Evolutionary conservation across 2,888 invertebrate genomes (phyloP).

Genomic region (Hypomecis punctinalis): DNA sequence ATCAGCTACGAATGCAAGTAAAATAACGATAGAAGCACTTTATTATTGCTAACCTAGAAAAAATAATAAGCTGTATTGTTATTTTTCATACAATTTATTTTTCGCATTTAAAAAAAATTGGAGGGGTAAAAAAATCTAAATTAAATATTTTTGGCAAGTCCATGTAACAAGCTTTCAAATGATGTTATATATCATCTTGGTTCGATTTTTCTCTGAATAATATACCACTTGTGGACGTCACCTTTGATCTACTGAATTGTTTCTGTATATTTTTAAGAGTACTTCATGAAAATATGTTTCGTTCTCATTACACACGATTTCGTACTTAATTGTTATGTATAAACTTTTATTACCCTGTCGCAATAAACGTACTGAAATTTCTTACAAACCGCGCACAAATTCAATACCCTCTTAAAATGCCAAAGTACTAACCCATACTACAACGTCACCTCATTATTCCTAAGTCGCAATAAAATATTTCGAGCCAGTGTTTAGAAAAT

Average conservation of each 20-base stretch:
- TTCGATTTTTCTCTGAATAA: too few species aligned
- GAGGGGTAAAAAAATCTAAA: too few species aligned
- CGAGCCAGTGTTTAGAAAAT: neutral
- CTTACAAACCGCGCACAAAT: neutral
- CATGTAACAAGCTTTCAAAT: too few species aligned
- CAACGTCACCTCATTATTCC: conserved; percentile 3
- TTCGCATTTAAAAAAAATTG: too few species aligned
- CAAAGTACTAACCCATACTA: neutral
- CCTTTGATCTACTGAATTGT: conserved; percentile 3
- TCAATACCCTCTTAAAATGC: neutral
- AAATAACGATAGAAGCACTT: too few species aligned
- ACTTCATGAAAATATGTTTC: conserved; percentile 11
- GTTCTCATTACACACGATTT: conserved; percentile 20
- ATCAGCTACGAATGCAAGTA: too few species aligned
- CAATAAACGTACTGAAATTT: neutral
- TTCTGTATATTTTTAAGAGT: conserved; percentile 3
- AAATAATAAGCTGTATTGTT: too few species aligned
- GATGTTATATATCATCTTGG: too few species aligned
- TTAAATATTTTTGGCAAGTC: too few species aligned
- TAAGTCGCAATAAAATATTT: conserved; percentile 11
- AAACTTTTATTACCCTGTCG: conserved; percentile 8
- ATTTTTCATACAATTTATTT: too few species aligned
- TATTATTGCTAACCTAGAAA: too few species aligned
- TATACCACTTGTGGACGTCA: too few species aligned
- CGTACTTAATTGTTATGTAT: conserved; percentile 20